These are phyloP conservation scores for Entomobrya proxima DNA, from an alignment of 2,888 invertebrate genomes.

Conservation along the genomic window DNA sequence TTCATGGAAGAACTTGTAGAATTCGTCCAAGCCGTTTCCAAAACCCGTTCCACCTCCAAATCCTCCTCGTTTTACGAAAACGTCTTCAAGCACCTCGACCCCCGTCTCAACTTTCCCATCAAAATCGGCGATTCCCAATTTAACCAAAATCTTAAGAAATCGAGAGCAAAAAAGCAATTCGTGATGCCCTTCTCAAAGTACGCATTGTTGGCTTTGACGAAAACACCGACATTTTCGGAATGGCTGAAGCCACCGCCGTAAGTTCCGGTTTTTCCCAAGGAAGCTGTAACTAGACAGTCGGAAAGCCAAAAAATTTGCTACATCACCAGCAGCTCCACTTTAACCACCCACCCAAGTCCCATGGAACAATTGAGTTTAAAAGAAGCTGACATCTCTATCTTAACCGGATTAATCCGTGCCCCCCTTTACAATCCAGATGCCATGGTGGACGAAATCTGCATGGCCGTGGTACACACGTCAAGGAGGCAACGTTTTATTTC, in stretches of 20 bases:
- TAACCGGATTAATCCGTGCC: slow-evolving; percentile 95
- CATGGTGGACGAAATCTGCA: slow-evolving; percentile 96
- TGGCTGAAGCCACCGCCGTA: slow-evolving; percentile 92
- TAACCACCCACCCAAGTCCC: slow-evolving; percentile 96
- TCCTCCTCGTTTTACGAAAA: slow-evolving; percentile 59
- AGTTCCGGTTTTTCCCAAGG: slow-evolving; percentile 98
- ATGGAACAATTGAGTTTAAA: slow-evolving; percentile 93
- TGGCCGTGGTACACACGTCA: slow-evolving; percentile 92
- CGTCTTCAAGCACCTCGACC: slow-evolving; percentile 72
- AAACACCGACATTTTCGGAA: slow-evolving; percentile 91
- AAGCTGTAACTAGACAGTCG: slow-evolving; percentile 97
- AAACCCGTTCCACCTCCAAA: slow-evolving; percentile 77
- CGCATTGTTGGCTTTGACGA: slow-evolving; percentile 97
- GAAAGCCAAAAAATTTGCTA: slow-evolving; percentile 95
- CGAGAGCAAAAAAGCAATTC: slow-evolving; percentile 88
- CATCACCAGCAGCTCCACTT: slow-evolving; percentile 94
- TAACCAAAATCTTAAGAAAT: slow-evolving; percentile 80
- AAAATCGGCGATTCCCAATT: slow-evolving; percentile 72
- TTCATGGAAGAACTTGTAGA: slow-evolving; percentile 94
- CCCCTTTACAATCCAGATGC: slow-evolving; percentile 96
- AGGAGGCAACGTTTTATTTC: slow-evolving; percentile 96
- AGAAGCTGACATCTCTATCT: slow-evolving; percentile 93
- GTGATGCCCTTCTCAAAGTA: slow-evolving; percentile 89
- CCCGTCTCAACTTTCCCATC: slow-evolving; percentile 71
- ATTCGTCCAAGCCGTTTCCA: slow-evolving; percentile 89